Evolutionary conservation across 2,888 invertebrate species (phyloP).

Genomic region (Clistopyga incitator): DNA sequence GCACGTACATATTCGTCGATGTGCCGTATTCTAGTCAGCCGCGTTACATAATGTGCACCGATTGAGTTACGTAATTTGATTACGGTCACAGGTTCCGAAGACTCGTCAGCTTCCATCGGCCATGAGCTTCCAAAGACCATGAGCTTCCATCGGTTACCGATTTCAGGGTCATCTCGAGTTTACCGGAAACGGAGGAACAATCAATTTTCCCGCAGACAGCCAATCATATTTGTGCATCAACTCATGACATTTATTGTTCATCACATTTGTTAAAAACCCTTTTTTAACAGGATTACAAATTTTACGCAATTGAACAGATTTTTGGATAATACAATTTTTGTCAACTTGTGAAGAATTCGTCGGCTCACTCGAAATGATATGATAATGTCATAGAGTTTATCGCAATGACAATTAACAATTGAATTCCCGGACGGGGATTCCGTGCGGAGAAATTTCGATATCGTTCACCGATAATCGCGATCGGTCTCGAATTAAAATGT

Average conservation of each 20-base stretch:
- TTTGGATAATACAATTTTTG: no score
- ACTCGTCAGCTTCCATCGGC: not conserved
- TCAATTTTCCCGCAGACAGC: not conserved
- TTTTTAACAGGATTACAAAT: no score
- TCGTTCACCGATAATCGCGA: conserved; percentile 59
- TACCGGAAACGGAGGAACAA: not conserved
- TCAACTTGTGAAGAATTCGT: no score
- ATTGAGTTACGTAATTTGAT: conserved; percentile 55
- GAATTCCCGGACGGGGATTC: not conserved
- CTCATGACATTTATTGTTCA: not conserved
- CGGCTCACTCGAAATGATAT: no score
- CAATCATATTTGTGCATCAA: not conserved
- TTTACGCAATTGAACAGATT: no score
- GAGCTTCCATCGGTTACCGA: conserved; percentile 13
- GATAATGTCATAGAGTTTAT: no score
- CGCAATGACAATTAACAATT: no score
- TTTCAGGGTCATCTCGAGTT: not conserved
- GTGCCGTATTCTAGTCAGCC: not conserved
- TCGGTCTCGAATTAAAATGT: conserved; percentile 67
- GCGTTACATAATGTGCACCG: conserved; percentile 43
- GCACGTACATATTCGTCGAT: conserved; percentile 35
- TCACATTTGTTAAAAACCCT: no score
- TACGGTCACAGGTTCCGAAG: conserved; percentile 51
- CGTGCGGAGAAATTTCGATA: conserved; percentile 62
- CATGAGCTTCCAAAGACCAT: conserved; percentile 14